These are phyloP conservation scores for Mastomys coucha DNA, from an alignment of 2,113 vertebrate genomes.

Conservation along the genomic window DNA sequence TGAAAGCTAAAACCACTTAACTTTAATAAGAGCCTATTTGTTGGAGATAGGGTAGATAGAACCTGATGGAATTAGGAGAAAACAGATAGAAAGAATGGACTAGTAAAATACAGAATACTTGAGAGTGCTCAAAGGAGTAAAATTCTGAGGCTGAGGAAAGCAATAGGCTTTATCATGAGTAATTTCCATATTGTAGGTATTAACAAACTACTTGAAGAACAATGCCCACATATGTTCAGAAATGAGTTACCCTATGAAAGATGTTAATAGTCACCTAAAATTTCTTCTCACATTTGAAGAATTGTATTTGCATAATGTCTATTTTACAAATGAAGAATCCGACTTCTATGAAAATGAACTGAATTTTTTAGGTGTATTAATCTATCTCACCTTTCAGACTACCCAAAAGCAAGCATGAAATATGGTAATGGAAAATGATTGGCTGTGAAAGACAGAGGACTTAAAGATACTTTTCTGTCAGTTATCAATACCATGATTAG, in stretches of 20 bases:
- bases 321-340: neutral
- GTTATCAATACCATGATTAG: neutral
- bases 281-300: neutral
- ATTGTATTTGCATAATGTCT: neutral
- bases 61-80: neutral
- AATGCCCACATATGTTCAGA: neutral
- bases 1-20: neutral
- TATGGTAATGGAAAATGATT: neutral
- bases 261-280: constrained; percentile 1
- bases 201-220: neutral
- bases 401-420: neutral
- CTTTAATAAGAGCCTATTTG: neutral
- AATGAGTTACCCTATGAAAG: neutral
- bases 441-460: neutral
- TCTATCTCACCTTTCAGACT: neutral
- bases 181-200: neutral
- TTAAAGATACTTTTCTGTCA: neutral
- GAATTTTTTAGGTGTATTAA: neutral
- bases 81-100: neutral
- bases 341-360: neutral
- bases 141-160: neutral
- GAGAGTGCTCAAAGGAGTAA: neutral
- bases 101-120: neutral
- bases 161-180: neutral
- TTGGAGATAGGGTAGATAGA: neutral